Evolutionary conservation across 2,797 vertebrate species (phyloP).

Genomic region (Kryptolebias ocellatus): DNA sequence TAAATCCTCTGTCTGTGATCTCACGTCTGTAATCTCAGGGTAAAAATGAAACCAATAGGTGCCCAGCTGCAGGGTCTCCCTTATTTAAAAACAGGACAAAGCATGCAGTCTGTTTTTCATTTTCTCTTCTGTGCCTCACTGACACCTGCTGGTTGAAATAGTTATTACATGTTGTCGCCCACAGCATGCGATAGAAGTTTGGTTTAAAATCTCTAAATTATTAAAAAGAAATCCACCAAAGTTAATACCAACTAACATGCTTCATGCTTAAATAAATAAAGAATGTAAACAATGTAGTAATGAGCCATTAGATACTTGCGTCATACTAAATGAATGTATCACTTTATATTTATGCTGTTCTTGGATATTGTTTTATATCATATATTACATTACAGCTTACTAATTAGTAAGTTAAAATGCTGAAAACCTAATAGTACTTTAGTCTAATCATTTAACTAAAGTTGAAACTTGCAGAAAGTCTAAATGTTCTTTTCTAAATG

Average conservation of each 20-base stretch:
- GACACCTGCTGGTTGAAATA: slow-evolving; percentile 68
- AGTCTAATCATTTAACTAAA: background rate
- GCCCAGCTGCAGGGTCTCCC: slow-evolving; percentile 27
- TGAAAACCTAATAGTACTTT: background rate
- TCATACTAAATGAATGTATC: slow-evolving; percentile 73
- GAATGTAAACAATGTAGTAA: slow-evolving; percentile 66
- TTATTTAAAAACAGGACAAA: slow-evolving; percentile 6
- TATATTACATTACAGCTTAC: background rate
- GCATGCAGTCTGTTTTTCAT: slow-evolving; percentile 10
- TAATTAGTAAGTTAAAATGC: slow-evolving; percentile 14
- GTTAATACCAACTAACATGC: background rate
- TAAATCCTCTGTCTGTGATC: slow-evolving; percentile 3
- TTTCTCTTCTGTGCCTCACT: slow-evolving; percentile 47
- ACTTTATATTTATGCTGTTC: slow-evolving; percentile 8
- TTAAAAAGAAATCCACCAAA: no score
- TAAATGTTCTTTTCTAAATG: no score
- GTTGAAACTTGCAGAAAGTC: slow-evolving; percentile 16
- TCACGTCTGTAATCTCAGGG: slow-evolving; percentile 58
- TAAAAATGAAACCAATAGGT: slow-evolving; percentile 22
- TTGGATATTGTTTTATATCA: background rate
- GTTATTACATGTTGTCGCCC: background rate
- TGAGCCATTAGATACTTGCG: slow-evolving; percentile 56
- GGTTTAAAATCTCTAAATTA: background rate
- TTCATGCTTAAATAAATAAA: slow-evolving; percentile 26
- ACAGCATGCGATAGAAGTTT: background rate